phyloP scores from a whole-genome alignment of 2,797 vertebrate genomes.

The Huso huso region DNA sequence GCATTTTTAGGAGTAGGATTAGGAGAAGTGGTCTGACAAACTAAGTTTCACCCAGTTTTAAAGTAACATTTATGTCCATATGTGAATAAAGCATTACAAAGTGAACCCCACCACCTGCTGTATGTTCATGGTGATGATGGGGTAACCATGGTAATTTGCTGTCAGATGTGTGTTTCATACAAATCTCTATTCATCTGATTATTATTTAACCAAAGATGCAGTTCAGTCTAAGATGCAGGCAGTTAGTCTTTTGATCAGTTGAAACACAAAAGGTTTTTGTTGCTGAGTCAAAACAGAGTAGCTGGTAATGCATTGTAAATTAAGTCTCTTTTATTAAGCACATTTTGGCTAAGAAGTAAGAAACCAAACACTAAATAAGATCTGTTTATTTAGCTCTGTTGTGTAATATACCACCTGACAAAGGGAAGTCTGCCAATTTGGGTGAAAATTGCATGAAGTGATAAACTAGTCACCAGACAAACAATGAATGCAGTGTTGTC shows the following conservation, averaged over 20 bases:
- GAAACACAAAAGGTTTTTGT: background rate
- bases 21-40: too few relatives aligned
- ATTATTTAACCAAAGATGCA: too few relatives aligned
- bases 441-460: background rate
- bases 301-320: background rate
- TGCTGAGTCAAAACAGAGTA: background rate
- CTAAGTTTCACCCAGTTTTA: too few relatives aligned
- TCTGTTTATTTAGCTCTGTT: constrained; percentile 1
- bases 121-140: too few relatives aligned
- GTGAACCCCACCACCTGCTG: too few relatives aligned
- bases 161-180: too few relatives aligned
- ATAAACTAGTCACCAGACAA: background rate
- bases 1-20: too few relatives aligned
- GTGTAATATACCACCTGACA: background rate
- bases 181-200: too few relatives aligned
- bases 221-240: background rate
- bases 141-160: too few relatives aligned
- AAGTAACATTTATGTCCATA: too few relatives aligned
- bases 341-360: background rate
- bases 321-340: background rate
- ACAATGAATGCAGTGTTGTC: background rate
- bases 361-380: background rate
- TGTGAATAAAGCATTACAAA: too few relatives aligned
- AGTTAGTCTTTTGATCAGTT: background rate
- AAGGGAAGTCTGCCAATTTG: background rate